Evolutionary conservation across 2,888 invertebrate genomes (phyloP), one percentile per base, ranked within the genome.

Genomic region (Catotricha subobsoleta): DNA sequence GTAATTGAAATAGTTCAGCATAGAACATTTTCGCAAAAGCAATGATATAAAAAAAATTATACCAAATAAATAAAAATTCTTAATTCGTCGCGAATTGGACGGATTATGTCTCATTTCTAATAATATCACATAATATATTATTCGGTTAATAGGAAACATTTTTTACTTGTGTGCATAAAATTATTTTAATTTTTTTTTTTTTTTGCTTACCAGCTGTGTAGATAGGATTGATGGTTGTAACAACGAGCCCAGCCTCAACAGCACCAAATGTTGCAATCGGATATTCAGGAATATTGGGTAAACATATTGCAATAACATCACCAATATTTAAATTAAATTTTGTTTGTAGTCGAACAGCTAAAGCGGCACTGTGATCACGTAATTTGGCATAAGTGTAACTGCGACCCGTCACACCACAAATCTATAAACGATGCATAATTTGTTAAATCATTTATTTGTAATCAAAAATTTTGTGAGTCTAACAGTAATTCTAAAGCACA

Each of bases 251-350:
- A 23, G 76, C 78, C 47, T 71, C 70, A 21, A 76, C 46, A 13
- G 69, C 64, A 0, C 76, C 80, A 47, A 76, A 51, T 20, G 69
- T 54, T 2, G 69, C 64, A 3, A 79, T 55, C 0, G 72, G 67
- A 50, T 66, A 74, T 54, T 81, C 80, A 0, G 80, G 79, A 8
- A 72, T 52, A 53, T 82, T 81, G 1, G 78, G 77, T 25, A 79
- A 52, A 52, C 78, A 66, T 2, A 81, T 49, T 1, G 74, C 74
- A 0, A 80, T 59, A 0, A 72, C 65, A 48, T 80, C 75, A 1
- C 73, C 72, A 48, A 68, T 66, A 44, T 60, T 58, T 13, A 78
- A 56, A 37, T 72, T 72, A 41, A 77, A 62, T 51, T 72, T 71
- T 36, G 59, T 63, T 12, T 73, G 62, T 44, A 80, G 66, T 48